These are phyloP conservation scores for Microctonus brassicae DNA, from an alignment of 2,888 invertebrate species.

Conservation along the genomic window DNA sequence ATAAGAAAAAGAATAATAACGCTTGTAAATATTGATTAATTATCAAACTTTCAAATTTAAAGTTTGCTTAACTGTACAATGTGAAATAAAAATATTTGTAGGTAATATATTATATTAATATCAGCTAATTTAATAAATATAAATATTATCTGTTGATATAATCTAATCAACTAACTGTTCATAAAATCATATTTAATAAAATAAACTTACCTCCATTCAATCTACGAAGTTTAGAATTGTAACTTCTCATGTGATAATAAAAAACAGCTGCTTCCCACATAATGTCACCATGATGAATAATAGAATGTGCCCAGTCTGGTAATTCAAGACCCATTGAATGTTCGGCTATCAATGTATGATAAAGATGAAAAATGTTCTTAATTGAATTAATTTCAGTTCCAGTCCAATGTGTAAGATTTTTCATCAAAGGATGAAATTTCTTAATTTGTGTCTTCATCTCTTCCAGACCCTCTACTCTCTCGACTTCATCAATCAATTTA, in stretches of 20 bases:
- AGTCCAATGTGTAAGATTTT: slow-evolving; percentile 26
- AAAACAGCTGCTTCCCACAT: slow-evolving; percentile 31
- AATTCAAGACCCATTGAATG: slow-evolving; percentile 24
- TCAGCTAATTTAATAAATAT: too few relatives aligned
- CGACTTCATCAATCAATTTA: background rate
- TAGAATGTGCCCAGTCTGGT: slow-evolving; percentile 33
- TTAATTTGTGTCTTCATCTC: slow-evolving; percentile 9
- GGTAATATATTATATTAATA: too few relatives aligned
- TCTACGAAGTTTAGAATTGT: slow-evolving; percentile 32
- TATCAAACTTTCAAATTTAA: too few relatives aligned
- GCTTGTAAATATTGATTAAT: too few relatives aligned
- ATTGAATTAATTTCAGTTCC: slow-evolving; percentile 18
- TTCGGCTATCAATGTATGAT: slow-evolving; percentile 30
- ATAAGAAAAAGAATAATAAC: too few relatives aligned
- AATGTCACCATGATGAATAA: slow-evolving; percentile 37
- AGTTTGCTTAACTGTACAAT: too few relatives aligned
- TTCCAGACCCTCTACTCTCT: background rate
- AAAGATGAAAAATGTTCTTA: slow-evolving; percentile 30
- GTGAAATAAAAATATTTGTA: too few relatives aligned
- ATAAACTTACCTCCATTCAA: slow-evolving; percentile 35
- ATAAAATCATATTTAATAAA: background rate
- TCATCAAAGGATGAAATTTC: background rate
- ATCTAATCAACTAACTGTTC: too few relatives aligned
- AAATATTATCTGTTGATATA: too few relatives aligned
- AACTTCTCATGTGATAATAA: slow-evolving; percentile 30